Evolutionary conservation across 2,888 invertebrate species (phyloP).

Genomic region (Emmelina monodactyla): DNA sequence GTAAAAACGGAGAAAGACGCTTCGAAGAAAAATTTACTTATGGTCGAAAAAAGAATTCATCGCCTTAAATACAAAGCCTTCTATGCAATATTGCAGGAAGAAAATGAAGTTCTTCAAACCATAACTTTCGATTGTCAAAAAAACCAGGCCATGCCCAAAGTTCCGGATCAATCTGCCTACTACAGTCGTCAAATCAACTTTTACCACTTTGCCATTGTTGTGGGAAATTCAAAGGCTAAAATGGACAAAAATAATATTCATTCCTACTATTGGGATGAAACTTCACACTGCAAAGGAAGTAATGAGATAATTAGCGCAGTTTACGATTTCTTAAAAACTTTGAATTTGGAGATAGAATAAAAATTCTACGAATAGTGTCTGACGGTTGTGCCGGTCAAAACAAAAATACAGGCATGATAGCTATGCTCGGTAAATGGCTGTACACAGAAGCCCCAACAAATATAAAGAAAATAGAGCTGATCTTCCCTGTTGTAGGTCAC

Average conservation of each 20-base stretch:
- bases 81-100: conserved; percentile 14
- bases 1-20: conserved; percentile 15
- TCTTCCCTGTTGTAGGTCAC: conserved; percentile 12
- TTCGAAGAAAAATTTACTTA: conserved; percentile 11
- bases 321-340: conserved; percentile 9
- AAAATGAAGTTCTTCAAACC: conserved; percentile 12
- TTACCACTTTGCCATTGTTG: conserved; percentile 25
- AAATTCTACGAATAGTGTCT: conserved; percentile 13
- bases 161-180: conserved; percentile 16
- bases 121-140: conserved; percentile 20
- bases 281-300: conserved; percentile 7
- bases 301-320: conserved; percentile 14
- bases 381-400: conserved; percentile 19
- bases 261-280: conserved; percentile 14
- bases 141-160: conserved; percentile 16
- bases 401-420: conserved; percentile 16
- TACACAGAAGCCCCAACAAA: conserved; percentile 8
- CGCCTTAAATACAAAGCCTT: conserved; percentile 16
- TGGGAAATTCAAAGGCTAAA: conserved; percentile 21
- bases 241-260: conserved; percentile 12
- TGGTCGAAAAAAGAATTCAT: conserved; percentile 15
- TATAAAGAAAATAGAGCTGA: conserved; percentile 11
- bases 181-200: conserved; percentile 16
- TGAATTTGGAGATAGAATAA: conserved; percentile 7
- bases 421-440: conserved; percentile 15